phyloP scores from a whole-genome alignment of 2,797 vertebrate genomes.

The Xenentodon cancila region DNA sequence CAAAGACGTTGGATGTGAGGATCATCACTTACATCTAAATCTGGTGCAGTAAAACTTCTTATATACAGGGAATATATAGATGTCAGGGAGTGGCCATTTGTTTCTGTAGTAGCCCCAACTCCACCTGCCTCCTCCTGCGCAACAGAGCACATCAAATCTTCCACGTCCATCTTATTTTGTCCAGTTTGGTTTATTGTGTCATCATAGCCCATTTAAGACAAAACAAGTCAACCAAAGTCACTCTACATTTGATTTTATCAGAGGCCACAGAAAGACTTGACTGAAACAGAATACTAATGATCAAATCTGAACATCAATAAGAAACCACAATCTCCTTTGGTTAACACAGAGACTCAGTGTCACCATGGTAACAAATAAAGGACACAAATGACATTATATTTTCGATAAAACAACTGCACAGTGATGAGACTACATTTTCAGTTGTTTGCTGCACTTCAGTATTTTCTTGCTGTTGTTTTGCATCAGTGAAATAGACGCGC shows the following conservation, averaged over 20 bases:
- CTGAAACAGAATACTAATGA: constrained; percentile 22
- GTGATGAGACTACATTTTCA: constrained; percentile 4
- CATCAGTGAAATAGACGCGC: not conserved
- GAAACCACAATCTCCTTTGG: not conserved
- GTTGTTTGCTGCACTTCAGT: not conserved
- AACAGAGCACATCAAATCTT: not conserved
- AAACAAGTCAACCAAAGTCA: constrained; percentile 13
- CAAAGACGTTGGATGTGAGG: too few species aligned
- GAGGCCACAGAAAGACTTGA: constrained; percentile 6
- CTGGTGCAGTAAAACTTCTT: not conserved
- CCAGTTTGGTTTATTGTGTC: not conserved
- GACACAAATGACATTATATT: constrained; percentile 3
- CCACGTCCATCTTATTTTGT: not conserved
- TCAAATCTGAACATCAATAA: constrained; percentile 29
- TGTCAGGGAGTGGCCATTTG: not conserved
- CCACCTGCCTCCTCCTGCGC: not conserved
- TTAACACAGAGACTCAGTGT: constrained; percentile 13
- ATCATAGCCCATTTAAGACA: not conserved
- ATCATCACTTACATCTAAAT: not conserved
- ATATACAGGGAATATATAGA: not conserved
- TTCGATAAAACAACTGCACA: not conserved
- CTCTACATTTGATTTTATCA: constrained; percentile 5
- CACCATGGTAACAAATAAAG: constrained; percentile 2
- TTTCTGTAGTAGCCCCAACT: not conserved
- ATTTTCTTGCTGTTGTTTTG: not conserved